Conservation (phyloP, 1,140 invertebrate genomes). For the Gryllus bimaculatus region DNA sequence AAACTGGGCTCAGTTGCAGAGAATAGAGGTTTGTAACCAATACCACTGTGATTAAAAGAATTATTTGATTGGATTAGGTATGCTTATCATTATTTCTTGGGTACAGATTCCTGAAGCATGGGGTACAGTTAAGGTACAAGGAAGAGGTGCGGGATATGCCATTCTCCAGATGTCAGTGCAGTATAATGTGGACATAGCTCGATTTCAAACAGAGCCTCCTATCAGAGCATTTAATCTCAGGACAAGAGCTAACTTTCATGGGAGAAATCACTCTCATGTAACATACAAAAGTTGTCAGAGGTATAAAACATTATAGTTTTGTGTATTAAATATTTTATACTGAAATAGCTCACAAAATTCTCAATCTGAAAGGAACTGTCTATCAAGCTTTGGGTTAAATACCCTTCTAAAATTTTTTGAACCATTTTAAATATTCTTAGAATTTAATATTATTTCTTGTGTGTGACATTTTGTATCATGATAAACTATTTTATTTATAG, state of each 20-base stretch:
- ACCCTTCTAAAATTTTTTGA: too few relatives aligned
- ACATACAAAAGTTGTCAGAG: slow-evolving; percentile 71
- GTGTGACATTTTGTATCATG: too few relatives aligned
- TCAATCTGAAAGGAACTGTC: too few relatives aligned
- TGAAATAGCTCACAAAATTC: too few relatives aligned
- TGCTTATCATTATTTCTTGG: slow-evolving; percentile 13
- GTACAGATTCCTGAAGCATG: slow-evolving; percentile 77
- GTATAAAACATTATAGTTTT: slow-evolving; percentile 35
- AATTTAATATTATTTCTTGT: too few relatives aligned
- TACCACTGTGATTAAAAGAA: neutral
- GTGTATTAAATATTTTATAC: too few relatives aligned
- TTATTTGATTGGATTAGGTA: neutral
- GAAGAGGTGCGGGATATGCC: slow-evolving; percentile 82
- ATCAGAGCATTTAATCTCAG: slow-evolving; percentile 62
- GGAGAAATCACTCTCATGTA: slow-evolving; percentile 89
- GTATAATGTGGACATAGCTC: slow-evolving; percentile 84
- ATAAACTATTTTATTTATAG: slow-evolving; percentile 34
- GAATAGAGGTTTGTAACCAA: slow-evolving; percentile 47
- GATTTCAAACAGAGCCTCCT: slow-evolving; percentile 77
- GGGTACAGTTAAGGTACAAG: slow-evolving; percentile 84
- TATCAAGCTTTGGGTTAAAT: too few relatives aligned
- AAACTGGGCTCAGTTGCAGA: slow-evolving; percentile 66
- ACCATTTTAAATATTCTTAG: too few relatives aligned
- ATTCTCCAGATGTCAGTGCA: slow-evolving; percentile 89
- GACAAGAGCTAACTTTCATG: slow-evolving; percentile 64